Evolutionary conservation across 2,113 vertebrate genomes (phyloP).

Genomic region (Sceloporus undulatus): DNA sequence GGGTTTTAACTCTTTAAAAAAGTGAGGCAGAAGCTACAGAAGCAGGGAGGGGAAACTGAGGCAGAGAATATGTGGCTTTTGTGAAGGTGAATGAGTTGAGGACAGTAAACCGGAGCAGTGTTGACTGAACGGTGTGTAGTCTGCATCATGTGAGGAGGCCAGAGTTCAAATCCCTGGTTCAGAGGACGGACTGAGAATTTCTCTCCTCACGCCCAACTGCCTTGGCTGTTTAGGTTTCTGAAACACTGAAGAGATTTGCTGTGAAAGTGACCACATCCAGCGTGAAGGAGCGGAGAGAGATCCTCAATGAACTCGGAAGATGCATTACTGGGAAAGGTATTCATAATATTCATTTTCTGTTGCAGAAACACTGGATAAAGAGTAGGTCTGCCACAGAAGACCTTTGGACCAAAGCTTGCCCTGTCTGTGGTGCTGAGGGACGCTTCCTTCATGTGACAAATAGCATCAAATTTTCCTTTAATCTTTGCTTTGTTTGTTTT

Average conservation of each 20-base stretch:
- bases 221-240: slow-evolving; percentile 84
- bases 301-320: slow-evolving; percentile 88
- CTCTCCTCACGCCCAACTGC: not conserved
- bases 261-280: slow-evolving; percentile 94
- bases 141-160: not conserved
- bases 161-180: not conserved
- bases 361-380: not conserved
- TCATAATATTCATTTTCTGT: slow-evolving; percentile 69
- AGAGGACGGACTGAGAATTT: not conserved
- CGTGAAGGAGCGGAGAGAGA: slow-evolving; percentile 91
- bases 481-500: too few relatives aligned
- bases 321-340: slow-evolving; percentile 92
- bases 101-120: not conserved
- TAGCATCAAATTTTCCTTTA: not conserved
- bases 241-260: slow-evolving; percentile 95
- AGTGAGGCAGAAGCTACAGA: not conserved
- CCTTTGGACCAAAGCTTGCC: not conserved
- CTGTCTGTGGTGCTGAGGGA: not conserved
- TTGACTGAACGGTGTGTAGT: not conserved
- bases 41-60: not conserved
- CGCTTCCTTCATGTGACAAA: not conserved
- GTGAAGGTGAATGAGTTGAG: too few relatives aligned
- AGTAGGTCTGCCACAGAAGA: not conserved
- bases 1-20: not conserved
- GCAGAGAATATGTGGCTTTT: not conserved